Base-by-base conservation (phyloP, 2,888 invertebrate species). In the Protophormia terraenovae region DNA sequence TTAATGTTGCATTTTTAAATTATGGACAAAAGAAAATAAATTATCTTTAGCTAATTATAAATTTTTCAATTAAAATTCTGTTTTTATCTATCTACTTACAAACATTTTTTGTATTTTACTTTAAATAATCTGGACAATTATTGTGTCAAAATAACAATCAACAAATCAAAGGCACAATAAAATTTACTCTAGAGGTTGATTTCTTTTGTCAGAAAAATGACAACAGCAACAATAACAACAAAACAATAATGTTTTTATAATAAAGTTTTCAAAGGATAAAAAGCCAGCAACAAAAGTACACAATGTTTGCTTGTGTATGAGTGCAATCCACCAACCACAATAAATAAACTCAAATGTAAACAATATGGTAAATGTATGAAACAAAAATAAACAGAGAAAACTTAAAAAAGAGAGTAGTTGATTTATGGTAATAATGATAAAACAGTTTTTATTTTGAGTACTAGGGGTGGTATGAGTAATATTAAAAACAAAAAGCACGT, bases 131-230 rank as follows among this genome's bases (percentile, higher is more conserved):
- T 32, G 22, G 41, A 35, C 53, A 72, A 45, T 64, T 69, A 72
- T 69, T 71, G 24, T 80, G 76, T 67, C 67, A 73, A 50, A 75
- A 81, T 81, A 62, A 81, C 72, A 77, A 81, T 81, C 72, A 77
- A 62, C 77, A 84, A 84, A 84, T 84, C 81, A 81, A 84, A 77
- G 81, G 53, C 60, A 81, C 77, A 84, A 84, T 81, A 78, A 78
- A 78, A 84, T 77, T 81, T 1, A 81, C 67, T 72, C 84, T 62
- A 73, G 73, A 84, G 76, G 50, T 50, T 53, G 35, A 45, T 60
- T 80, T 72, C 75, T 76, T 80, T 84, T 76, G 50, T 76, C 22
- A 47, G 10, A 38, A n/a, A n/a, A 45, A 45, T 53, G 45, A 32
- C 47, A 77, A n/a, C 38, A 58, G 12, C 19, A 41, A n/a, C 14